Evolutionary conservation across 2,888 invertebrate genomes (phyloP).

Genomic region (Germaria angustata): DNA sequence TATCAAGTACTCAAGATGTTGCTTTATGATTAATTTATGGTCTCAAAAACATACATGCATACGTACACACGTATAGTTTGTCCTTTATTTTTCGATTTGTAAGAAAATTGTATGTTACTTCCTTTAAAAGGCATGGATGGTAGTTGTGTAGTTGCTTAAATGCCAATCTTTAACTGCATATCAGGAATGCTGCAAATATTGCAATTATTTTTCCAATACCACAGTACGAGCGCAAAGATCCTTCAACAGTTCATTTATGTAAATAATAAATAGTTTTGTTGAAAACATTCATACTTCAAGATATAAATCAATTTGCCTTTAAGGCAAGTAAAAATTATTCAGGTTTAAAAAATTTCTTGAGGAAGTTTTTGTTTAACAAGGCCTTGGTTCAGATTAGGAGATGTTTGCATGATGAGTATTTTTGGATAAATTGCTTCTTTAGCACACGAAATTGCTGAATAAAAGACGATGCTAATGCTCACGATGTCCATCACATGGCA

Average conservation of each 20-base stretch:
- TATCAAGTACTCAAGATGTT: conserved; percentile 12
- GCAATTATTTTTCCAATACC: not conserved
- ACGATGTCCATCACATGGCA: no score
- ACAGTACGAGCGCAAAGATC: no score
- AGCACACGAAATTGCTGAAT: no score
- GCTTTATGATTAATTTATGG: not conserved
- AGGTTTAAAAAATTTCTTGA: not conserved
- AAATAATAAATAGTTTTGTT: not conserved
- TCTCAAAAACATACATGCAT: no score
- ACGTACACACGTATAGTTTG: no score
- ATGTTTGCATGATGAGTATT: no score
- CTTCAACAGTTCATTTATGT: not conserved
- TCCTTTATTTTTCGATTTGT: not conserved
- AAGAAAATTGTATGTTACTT: conserved; percentile 1
- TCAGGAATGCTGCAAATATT: not conserved
- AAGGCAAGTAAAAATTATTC: not conserved
- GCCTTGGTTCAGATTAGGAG: no score
- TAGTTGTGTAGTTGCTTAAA: not conserved
- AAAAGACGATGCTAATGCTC: no score
- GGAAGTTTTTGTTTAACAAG: no score
- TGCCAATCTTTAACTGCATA: not conserved
- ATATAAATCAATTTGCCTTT: not conserved
- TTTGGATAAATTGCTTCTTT: no score
- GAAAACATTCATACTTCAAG: not conserved
- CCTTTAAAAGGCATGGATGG: not conserved